A percentile compares a stretch with the other conserved stretches of the same genome.
These are phyloP conservation scores for Sciurus vulgaris DNA, from an alignment of 2,797 vertebrate species.

Conservation along the genomic window DNA sequence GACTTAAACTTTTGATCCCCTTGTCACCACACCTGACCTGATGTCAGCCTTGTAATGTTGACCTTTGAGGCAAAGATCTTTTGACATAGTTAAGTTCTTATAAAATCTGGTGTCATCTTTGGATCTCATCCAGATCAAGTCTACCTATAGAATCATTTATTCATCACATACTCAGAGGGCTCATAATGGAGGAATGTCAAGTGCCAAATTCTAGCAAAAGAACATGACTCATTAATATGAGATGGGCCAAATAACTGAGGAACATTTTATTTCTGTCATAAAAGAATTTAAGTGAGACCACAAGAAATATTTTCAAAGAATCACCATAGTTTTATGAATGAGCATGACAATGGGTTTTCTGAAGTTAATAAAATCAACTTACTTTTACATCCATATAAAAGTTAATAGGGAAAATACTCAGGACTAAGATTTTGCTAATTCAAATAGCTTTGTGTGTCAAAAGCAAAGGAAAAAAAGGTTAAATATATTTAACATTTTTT, in stretches of 20 bases:
- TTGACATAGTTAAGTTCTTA: neutral
- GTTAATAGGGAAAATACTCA: neutral
- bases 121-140: neutral
- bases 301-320: slow-evolving; percentile 54
- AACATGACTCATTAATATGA: slow-evolving; percentile 21
- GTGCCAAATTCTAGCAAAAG: neutral
- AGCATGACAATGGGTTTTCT: neutral
- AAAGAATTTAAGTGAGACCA: slow-evolving; percentile 31
- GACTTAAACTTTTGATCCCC: no score
- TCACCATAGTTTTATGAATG: slow-evolving; percentile 30
- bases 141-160: neutral
- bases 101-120: neutral
- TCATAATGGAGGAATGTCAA: neutral
- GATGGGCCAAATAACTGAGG: slow-evolving; percentile 39
- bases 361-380: slow-evolving; percentile 44
- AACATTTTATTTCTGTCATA: slow-evolving; percentile 34
- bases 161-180: neutral
- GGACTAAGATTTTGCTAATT: slow-evolving; percentile 20
- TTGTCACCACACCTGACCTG: no score
- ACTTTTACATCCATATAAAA: slow-evolving; percentile 22
- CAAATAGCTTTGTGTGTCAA: neutral
- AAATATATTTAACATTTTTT: neutral
- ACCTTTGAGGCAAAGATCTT: neutral
- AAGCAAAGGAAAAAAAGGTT: neutral
- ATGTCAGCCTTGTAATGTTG: neutral